Base-by-base conservation (phyloP, 2,888 invertebrate genomes). In the Nymphalis polychloros region DNA sequence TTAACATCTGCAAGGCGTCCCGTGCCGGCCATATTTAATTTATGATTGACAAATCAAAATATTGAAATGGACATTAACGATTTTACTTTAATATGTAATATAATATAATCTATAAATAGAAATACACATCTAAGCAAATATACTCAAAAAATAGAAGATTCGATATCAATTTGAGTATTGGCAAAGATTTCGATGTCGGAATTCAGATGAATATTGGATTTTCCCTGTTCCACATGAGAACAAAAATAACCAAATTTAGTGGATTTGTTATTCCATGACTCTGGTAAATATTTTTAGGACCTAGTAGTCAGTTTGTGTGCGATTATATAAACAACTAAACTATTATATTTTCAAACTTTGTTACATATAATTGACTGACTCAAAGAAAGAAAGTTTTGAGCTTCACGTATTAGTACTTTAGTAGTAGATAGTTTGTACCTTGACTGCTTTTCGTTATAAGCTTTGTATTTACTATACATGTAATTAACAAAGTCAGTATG, bases 191-290 rank as follows among this genome's bases (percentile, higher is more conserved):
- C 66, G 61, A 66, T 66, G 66, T 61, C 66, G 61, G 53, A 55
- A 46, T 61, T 55, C 66, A 41, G 64, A 68, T 68, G 68, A 65
- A 69, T 69, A 69, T 69, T 69, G 68, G 68, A 69, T 69, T 69
- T 64, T 20, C 31, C 61, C 55, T 69, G 35, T 50, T 67, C 61
- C 64, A 61, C 64, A 69, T 49, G 55, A 64, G 64, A 69, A 64
- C 64, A 69, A 69, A 64, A 64, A 68, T 64, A 68, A 53, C 53
- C 47, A 63, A 63, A 55, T 69, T 46, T 55, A 59, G 46, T 64
- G 61, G 68, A 69, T 69, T 64, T 67, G 68, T 67, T 71, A 70
- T 68, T 72, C 70, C 65, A 64, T 65, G 55, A 72, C 61, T 61
- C 68, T 50, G 61, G 60, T 49, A 57, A 55, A 64, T 64, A 57